Evolutionary conservation across 53 echinoderm and acorn worm species (phyloP).

Genomic region (Astropecten irregularis): DNA sequence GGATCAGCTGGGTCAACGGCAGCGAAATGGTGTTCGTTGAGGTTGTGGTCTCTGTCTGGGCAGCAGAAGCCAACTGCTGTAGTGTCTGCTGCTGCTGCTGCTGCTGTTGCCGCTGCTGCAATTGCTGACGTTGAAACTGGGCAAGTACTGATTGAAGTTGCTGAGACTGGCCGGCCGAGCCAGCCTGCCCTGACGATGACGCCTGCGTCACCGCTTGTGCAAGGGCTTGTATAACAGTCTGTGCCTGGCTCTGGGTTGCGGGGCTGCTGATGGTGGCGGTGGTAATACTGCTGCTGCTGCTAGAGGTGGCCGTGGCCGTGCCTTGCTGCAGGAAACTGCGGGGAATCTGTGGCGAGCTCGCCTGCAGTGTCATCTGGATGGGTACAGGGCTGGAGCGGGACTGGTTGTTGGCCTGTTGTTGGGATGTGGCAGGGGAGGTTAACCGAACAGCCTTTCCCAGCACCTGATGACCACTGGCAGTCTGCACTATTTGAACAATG

Average conservation of each 20-base stretch:
- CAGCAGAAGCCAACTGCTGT: constrained; percentile 17
- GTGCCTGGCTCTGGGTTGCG: constrained; percentile 55
- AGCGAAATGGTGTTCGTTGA: not conserved
- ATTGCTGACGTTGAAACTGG: constrained; percentile 67
- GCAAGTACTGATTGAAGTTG: constrained; percentile 63
- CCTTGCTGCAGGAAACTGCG: constrained; percentile 23
- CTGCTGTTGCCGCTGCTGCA: constrained; percentile 63
- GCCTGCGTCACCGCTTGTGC: constrained; percentile 69
- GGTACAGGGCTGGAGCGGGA: constrained; percentile 42
- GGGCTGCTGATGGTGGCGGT: constrained; percentile 20
- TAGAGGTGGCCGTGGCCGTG: constrained; percentile 2
- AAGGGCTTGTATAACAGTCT: constrained; percentile 66
- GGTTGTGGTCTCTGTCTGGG: not conserved
- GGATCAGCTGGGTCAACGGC: not conserved
- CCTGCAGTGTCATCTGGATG: constrained; percentile 67
- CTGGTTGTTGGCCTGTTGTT: constrained; percentile 49
- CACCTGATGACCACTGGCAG: constrained; percentile 77
- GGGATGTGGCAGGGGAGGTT: constrained; percentile 35
- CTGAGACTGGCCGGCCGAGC: constrained; percentile 15
- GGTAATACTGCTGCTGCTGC: not conserved
- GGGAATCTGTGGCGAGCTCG: constrained; percentile 54
- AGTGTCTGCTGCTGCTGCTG: constrained; percentile 62
- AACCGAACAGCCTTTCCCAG: constrained; percentile 60
- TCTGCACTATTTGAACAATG: constrained; percentile 91
- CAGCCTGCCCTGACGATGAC: not conserved